Evolutionary conservation across 2,888 invertebrate species (phyloP).

Genomic region (Eupithecia pulchellata): DNA sequence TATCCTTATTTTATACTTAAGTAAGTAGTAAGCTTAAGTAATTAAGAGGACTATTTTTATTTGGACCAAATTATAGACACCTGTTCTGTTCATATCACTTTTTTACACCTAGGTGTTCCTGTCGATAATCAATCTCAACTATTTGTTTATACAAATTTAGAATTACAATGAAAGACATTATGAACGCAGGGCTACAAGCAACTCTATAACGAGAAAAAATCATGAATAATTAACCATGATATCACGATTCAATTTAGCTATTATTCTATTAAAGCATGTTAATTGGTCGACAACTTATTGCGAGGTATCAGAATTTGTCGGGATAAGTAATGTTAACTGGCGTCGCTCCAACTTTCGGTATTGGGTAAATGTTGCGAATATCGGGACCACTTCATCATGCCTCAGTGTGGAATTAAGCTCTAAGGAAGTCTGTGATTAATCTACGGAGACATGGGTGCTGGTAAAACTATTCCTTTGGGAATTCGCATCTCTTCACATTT

Average conservation of each 20-base stretch:
- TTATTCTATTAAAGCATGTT: not conserved
- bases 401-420: constrained; percentile 33
- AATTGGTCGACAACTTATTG: constrained; percentile 28
- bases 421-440: constrained; percentile 39
- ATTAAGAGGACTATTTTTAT: too few relatives aligned
- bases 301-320: constrained; percentile 57
- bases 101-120: not conserved
- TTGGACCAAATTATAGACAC: too few relatives aligned
- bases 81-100: not conserved
- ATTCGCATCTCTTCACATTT: not conserved
- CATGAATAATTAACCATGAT: not conserved
- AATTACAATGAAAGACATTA: too few relatives aligned
- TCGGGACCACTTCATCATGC: constrained; percentile 53
- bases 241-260: not conserved
- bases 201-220: not conserved
- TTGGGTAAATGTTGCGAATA: constrained; percentile 55
- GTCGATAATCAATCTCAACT: not conserved
- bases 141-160: too few relatives aligned
- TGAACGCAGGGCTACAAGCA: not conserved
- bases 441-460: constrained; percentile 1
- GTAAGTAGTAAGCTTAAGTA: too few relatives aligned
- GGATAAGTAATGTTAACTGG: constrained; percentile 66
- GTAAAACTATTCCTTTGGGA: not conserved
- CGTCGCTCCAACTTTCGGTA: constrained; percentile 54
- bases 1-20: too few relatives aligned